Percentiles rank a stretch among this genome's conserved stretches.
These are phyloP conservation scores for Achlya flavicornis DNA, from an alignment of 2,888 invertebrate species.

Conservation along the genomic window DNA sequence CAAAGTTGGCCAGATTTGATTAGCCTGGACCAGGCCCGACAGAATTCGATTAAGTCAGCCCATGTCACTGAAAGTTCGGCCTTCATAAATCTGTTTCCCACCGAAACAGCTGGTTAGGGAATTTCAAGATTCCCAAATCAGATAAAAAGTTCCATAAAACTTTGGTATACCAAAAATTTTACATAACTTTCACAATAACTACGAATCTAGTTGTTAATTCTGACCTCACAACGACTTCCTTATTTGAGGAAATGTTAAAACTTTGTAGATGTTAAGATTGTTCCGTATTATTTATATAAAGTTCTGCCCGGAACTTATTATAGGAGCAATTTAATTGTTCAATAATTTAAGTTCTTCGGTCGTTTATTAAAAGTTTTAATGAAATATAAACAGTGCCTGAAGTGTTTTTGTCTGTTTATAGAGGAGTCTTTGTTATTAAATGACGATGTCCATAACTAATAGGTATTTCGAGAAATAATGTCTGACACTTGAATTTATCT, in stretches of 20 bases:
- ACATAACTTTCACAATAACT: constrained; percentile 17
- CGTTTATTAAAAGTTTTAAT: constrained; percentile 35
- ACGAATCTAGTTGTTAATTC: constrained; percentile 30
- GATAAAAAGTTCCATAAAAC: constrained; percentile 23
- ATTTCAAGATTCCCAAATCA: constrained; percentile 18
- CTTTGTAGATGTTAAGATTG: constrained; percentile 25
- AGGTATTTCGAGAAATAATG: constrained; percentile 9
- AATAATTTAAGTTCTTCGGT: constrained; percentile 25
- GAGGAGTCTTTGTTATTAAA: not conserved
- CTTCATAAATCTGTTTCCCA: constrained; percentile 48
- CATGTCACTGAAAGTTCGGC: constrained; percentile 40
- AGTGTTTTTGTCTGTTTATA: constrained; percentile 11
- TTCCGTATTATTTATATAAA: constrained; percentile 18
- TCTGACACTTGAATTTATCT: constrained; percentile 10
- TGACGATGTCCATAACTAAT: not conserved
- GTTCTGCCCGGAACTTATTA: constrained; percentile 28
- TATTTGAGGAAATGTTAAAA: constrained; percentile 24
- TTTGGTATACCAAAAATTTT: constrained; percentile 35
- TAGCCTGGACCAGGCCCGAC: constrained; percentile 42
- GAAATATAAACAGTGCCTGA: constrained; percentile 13
- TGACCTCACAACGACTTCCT: constrained; percentile 20
- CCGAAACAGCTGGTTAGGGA: constrained; percentile 36
- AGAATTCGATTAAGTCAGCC: constrained; percentile 53
- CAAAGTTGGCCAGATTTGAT: constrained; percentile 45
- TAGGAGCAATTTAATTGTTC: constrained; percentile 29